phyloP scores from a whole-genome alignment of 2,113 vertebrate species.

The Monarcha castaneiventris region DNA sequence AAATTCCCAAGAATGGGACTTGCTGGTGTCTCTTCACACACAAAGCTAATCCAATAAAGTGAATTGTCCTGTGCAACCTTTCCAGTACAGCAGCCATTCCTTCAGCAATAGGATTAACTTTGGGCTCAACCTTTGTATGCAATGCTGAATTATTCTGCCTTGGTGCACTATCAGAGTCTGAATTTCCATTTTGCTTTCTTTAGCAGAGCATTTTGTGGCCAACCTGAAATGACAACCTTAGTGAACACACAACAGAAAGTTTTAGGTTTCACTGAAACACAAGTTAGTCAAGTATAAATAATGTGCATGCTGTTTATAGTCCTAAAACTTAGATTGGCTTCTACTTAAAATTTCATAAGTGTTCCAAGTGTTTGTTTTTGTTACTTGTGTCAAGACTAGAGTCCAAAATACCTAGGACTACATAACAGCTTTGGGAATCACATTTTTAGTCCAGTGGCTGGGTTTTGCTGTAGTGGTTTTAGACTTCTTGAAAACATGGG shows the following conservation, averaged over 20 bases:
- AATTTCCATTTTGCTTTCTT: slow-evolving; percentile 9
- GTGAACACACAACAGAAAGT: not conserved
- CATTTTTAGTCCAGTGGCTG: slow-evolving; percentile 17
- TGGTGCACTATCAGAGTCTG: not conserved
- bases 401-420: slow-evolving; percentile 30
- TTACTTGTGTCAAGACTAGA: slow-evolving; percentile 3
- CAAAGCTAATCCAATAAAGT: slow-evolving; percentile 22
- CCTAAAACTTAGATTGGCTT: not conserved
- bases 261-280: not conserved
- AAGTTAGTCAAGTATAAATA: not conserved
- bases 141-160: not conserved
- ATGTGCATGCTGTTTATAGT: not conserved
- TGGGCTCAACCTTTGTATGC: not conserved
- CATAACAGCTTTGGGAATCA: slow-evolving; percentile 51
- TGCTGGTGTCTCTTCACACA: not conserved
- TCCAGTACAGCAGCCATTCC: not conserved
- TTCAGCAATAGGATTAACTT: slow-evolving; percentile 19
- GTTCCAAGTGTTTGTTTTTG: slow-evolving; percentile 42
- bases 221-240: not conserved
- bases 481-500: not conserved
- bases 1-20: not conserved
- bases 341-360: not conserved
- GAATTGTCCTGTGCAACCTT: not conserved
- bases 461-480: not conserved
- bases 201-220: not conserved